These are phyloP conservation scores for Chaenodraco wilsoni DNA, from an alignment of 2,797 vertebrate genomes.

Conservation along the genomic window DNA sequence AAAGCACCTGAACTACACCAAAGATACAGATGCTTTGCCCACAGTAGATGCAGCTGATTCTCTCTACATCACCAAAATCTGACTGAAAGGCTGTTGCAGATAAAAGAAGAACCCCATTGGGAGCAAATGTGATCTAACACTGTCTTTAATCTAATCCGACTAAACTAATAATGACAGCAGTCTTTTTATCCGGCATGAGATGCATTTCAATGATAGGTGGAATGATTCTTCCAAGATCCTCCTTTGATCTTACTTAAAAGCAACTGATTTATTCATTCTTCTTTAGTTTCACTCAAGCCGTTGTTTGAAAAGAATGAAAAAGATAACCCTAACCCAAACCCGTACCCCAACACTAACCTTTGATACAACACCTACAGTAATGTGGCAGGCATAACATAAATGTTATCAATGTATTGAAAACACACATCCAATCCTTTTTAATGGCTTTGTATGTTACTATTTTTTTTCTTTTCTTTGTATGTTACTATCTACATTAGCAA, in stretches of 20 bases:
- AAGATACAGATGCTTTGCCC: constrained; percentile 30
- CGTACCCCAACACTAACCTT: background rate
- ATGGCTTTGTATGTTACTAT: constrained; percentile 3
- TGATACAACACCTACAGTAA: constrained; percentile 6
- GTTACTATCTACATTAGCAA: constrained; percentile 15
- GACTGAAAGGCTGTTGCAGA: constrained; percentile 18
- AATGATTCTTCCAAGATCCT: constrained; percentile 28
- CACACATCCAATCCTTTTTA: constrained; percentile 16
- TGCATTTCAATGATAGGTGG: constrained; percentile 48
- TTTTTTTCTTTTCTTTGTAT: background rate
- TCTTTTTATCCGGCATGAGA: constrained; percentile 22
- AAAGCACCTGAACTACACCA: constrained; percentile 20
- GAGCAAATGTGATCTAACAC: constrained; percentile 23
- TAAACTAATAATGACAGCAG: constrained; percentile 40
- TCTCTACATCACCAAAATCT: constrained; percentile 3
- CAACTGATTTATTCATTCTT: background rate
- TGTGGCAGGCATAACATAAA: constrained; percentile 31
- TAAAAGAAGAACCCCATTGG: background rate
- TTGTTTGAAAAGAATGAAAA: constrained; percentile 25
- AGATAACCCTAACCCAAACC: background rate
- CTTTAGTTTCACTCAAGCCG: constrained; percentile 32
- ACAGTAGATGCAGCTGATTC: constrained; percentile 25
- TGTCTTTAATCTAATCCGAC: constrained; percentile 38
- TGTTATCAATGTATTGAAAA: constrained; percentile 19
- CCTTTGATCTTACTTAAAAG: constrained; percentile 63